Evolutionary conservation across 2,888 invertebrate genomes (phyloP), one percentile per base, ranked within the genome.

Genomic region (Hipparchia sbordonii): DNA sequence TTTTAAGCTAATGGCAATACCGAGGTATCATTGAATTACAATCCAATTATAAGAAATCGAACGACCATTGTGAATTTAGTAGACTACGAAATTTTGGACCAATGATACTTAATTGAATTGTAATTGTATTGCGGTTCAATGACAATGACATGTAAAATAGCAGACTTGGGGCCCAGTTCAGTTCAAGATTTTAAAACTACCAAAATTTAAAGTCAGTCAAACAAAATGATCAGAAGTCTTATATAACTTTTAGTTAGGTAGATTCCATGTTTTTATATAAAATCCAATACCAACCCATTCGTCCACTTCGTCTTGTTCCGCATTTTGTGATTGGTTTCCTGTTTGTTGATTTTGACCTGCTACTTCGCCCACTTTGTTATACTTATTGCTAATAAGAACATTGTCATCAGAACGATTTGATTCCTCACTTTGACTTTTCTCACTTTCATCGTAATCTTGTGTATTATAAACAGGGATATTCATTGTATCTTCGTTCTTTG

Each of bases 331-430:
- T 10, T 45, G 13, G 45, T 56, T 56, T 13, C n/a, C 2, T 45
- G 6, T 56, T 56, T 56, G n/a, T 45, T 67, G 23, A 59, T 69
- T 56, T 7, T 61, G 48, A 2, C 65, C 39, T 65, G 52, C 48
- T 62, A 46, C 0, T 0, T 72, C 76, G 5, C 51, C 67, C 46
- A 77, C 76, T 56, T 76, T 82, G 7, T 73, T 76, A 73, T 81
- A 82, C 77, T 81, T 83, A 71, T 83, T 82, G 45, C 79, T 78
- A 23, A 83, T 83, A 10, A 83, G 75, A n/a, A 82, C 81, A 66
- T 81, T 81, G 67, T 83, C 82, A 61, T 81, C 78, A 1, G 82
- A 83, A 33, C 82, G 78, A 73, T 82, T 79, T 0, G 79, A 81
- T n/a, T 80, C 79, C 7, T 79, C 82, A 52, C 79, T 78, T 54